phyloP scores from a whole-genome alignment of 1,140 invertebrate genomes.

The Melitaea cinxia region DNA sequence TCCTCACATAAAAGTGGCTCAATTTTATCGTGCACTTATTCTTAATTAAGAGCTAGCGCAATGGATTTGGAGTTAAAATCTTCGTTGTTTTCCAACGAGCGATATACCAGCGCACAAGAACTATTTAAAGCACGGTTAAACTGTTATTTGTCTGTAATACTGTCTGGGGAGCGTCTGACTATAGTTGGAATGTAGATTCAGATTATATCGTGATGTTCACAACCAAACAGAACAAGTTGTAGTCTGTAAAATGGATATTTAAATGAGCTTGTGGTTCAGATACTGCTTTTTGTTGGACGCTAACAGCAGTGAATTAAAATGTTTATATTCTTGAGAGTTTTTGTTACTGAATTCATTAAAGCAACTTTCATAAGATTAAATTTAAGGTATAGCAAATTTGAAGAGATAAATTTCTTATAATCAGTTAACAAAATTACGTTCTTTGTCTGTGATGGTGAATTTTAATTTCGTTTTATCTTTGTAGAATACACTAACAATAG shows the following conservation, averaged over 20 bases:
- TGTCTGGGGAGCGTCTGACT: slow-evolving; percentile 26
- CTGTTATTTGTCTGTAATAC: slow-evolving; percentile 26
- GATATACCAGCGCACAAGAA: slow-evolving; percentile 18
- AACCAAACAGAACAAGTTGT: slow-evolving; percentile 23
- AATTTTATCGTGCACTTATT: slow-evolving; percentile 10
- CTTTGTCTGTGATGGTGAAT: background rate
- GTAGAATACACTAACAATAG: no score
- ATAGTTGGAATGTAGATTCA: slow-evolving; percentile 21
- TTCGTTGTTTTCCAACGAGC: slow-evolving; percentile 11
- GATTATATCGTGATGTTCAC: slow-evolving; percentile 29
- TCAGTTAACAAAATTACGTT: background rate
- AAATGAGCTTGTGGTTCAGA: slow-evolving; percentile 14
- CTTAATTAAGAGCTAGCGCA: slow-evolving; percentile 19
- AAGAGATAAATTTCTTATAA: background rate
- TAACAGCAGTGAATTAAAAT: slow-evolving; percentile 21
- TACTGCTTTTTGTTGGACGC: slow-evolving; percentile 10
- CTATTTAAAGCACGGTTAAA: slow-evolving; percentile 31
- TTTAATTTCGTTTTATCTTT: background rate
- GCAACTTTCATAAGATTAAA: background rate
- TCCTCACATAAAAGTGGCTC: slow-evolving; percentile 2
- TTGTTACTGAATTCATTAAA: slow-evolving; percentile 11
- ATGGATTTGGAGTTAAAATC: slow-evolving; percentile 16
- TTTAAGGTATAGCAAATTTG: background rate
- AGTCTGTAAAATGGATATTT: slow-evolving; percentile 24
- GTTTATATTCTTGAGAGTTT: slow-evolving; percentile 13